phyloP scores from a whole-genome alignment of 1,140 invertebrate species.

The Macrocentrus cingulum region DNA sequence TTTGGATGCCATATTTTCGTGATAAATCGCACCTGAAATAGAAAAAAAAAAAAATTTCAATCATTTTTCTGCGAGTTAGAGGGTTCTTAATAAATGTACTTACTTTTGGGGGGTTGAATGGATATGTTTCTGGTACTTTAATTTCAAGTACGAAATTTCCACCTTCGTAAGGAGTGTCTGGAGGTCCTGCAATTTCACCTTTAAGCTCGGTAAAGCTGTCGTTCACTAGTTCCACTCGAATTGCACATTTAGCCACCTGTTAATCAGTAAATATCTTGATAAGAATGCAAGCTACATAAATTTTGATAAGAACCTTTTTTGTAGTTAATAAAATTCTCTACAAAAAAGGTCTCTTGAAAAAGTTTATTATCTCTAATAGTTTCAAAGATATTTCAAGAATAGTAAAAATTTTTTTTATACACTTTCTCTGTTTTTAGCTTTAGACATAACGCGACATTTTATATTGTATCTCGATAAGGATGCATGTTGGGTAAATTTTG shows the following conservation, averaged over 20 bases:
- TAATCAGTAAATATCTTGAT: too few relatives aligned
- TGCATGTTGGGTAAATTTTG: too few relatives aligned
- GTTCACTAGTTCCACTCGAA: conserved; percentile 89
- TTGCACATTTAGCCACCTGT: conserved; percentile 89
- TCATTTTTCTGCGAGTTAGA: too few relatives aligned
- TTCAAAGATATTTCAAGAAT: too few relatives aligned
- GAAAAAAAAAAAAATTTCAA: conserved; percentile 20
- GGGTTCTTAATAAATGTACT: conserved; percentile 31
- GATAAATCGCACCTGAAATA: conserved; percentile 81
- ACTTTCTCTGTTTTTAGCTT: too few relatives aligned
- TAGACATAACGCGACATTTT: too few relatives aligned
- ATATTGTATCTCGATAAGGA: too few relatives aligned
- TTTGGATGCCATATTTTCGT: conserved; percentile 99
- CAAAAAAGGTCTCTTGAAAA: too few relatives aligned
- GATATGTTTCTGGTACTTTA: conserved; percentile 98
- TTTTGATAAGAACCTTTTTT: too few relatives aligned
- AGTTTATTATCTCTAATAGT: too few relatives aligned
- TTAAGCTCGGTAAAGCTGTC: conserved; percentile 89
- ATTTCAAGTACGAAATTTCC: conserved; percentile 94
- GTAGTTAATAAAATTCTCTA: too few relatives aligned
- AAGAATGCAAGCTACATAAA: conserved; percentile 20
- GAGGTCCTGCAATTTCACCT: conserved; percentile 90
- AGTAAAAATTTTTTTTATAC: conserved; percentile 15
- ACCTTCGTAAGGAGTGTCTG: conserved; percentile 96
- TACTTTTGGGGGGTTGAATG: conserved; percentile 98